phyloP scores from a whole-genome alignment of 2,888 invertebrate genomes.

The Alloscopus bannaensis region DNA sequence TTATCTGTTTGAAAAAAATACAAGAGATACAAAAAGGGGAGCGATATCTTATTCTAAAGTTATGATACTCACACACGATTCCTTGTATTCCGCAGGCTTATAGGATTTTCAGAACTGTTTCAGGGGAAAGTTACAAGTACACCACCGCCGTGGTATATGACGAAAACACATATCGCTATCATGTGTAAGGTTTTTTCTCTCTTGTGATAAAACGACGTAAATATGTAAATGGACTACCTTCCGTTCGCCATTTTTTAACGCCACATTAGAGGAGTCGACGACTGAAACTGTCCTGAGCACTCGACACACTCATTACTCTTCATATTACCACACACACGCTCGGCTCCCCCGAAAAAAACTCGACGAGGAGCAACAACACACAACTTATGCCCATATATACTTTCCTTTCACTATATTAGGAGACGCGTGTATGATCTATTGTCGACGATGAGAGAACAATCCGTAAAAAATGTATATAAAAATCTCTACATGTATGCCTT shows the following conservation, averaged over 20 bases:
- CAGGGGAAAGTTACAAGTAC: slow-evolving; percentile 3
- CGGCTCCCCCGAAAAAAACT: too few relatives aligned
- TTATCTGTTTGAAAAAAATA: slow-evolving; percentile 29
- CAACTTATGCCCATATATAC: too few relatives aligned
- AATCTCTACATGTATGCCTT: too few relatives aligned
- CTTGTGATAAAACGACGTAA: slow-evolving; percentile 70
- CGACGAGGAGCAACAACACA: too few relatives aligned
- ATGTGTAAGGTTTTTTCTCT: slow-evolving; percentile 30
- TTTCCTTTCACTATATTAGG: background rate
- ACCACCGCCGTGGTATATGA: background rate
- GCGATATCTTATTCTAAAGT: background rate
- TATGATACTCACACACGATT: too few relatives aligned
- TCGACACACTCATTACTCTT: slow-evolving; percentile 69
- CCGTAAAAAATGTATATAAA: too few relatives aligned
- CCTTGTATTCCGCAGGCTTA: background rate
- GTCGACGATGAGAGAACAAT: too few relatives aligned
- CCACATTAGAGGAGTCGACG: slow-evolving; percentile 69
- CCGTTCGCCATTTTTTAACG: slow-evolving; percentile 73
- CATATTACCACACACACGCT: slow-evolving; percentile 40
- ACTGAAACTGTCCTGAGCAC: slow-evolving; percentile 65
- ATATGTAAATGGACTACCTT: slow-evolving; percentile 72
- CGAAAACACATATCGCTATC: slow-evolving; percentile 22
- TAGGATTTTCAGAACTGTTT: background rate
- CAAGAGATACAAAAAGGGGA: slow-evolving; percentile 25
- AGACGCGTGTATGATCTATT: too few relatives aligned